Conservation (phyloP, 2,113 vertebrate genomes). For the Himantopus leucocephalus region DNA sequence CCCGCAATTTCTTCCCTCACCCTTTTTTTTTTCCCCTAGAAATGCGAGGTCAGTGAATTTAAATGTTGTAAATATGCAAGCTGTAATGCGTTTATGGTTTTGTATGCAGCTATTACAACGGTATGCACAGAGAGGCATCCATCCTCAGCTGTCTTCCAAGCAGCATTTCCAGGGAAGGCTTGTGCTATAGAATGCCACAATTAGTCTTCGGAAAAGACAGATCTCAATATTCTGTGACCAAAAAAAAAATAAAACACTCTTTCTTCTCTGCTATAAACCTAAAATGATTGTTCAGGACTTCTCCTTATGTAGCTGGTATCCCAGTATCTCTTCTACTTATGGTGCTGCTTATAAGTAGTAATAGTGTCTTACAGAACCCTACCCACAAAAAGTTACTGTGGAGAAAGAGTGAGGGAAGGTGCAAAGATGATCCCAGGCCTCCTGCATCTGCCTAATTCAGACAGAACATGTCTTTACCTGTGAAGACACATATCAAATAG, state of each 20-base stretch:
- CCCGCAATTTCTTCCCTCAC: fast-evolving
- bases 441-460: neutral
- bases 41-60: neutral
- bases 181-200: neutral
- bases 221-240: neutral
- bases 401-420: neutral
- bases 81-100: neutral
- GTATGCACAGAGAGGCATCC: neutral
- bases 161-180: neutral
- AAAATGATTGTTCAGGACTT: neutral
- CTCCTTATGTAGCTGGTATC: neutral
- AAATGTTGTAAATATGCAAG: neutral
- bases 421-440: neutral
- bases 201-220: neutral
- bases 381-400: neutral
- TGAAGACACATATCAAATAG: neutral
- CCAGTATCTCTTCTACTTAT: neutral
- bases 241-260: neutral
- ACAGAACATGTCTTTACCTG: neutral
- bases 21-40: fast-evolving
- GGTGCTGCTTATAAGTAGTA: neutral
- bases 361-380: neutral
- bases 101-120: neutral
- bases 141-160: neutral
- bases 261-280: neutral